These are phyloP conservation scores for Calosoma granatense DNA, from an alignment of 1,140 invertebrate genomes.

Conservation along the genomic window DNA sequence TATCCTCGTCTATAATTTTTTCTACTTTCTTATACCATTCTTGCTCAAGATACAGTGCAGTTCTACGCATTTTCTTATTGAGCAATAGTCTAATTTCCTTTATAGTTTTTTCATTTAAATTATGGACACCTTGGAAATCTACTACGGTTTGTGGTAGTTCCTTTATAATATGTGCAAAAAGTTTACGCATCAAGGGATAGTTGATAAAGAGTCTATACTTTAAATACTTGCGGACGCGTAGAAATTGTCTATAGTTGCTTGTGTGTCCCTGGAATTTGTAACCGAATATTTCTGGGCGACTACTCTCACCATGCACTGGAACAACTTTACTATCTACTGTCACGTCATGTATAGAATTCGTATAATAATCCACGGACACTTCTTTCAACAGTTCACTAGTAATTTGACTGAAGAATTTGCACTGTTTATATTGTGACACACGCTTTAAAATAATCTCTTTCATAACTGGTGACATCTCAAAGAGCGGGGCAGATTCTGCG, in stretches of 20 bases:
- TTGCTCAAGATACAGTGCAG: constrained; percentile 36
- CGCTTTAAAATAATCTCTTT: constrained; percentile 15
- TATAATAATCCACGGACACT: constrained; percentile 15
- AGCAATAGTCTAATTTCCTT: constrained; percentile 36
- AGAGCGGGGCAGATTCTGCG: constrained; percentile 23
- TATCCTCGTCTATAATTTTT: constrained; percentile 31
- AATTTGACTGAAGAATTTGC: constrained; percentile 17
- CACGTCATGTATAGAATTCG: constrained; percentile 18
- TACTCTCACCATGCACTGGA: constrained; percentile 15
- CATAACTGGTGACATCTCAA: constrained; percentile 23
- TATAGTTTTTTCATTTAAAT: constrained; percentile 34
- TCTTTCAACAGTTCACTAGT: constrained; percentile 12
- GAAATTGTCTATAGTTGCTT: constrained; percentile 43
- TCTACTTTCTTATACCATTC: constrained; percentile 32
- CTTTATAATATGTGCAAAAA: constrained; percentile 43
- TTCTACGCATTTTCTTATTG: constrained; percentile 33
- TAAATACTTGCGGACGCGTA: constrained; percentile 44
- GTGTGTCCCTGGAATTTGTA: constrained; percentile 49
- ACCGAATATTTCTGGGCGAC: constrained; percentile 22
- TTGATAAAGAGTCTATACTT: constrained; percentile 43
- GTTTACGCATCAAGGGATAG: constrained; percentile 49
- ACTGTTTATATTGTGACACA: constrained; percentile 14
- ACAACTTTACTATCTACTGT: constrained; percentile 23
- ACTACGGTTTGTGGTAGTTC: constrained; percentile 43
- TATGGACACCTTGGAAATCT: constrained; percentile 41